These are phyloP conservation scores for Scleropages formosus DNA, from an alignment of 2,797 vertebrate genomes.

Conservation along the genomic window DNA sequence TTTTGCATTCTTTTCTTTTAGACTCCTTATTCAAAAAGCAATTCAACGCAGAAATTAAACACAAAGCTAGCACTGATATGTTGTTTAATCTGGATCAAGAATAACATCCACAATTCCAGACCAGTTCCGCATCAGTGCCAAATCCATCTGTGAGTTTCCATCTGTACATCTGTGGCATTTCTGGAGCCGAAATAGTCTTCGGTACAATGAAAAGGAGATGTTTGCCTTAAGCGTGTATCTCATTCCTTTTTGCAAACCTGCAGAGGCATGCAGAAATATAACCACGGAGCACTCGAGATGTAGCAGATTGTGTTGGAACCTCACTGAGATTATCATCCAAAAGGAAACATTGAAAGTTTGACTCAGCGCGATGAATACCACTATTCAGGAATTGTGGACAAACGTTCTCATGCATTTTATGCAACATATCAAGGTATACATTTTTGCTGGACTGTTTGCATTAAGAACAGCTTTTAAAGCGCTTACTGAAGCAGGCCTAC, in stretches of 20 bases:
- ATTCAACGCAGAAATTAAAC: conserved; percentile 12
- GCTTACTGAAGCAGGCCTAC: conserved; percentile 57
- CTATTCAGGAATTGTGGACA: conserved; percentile 22
- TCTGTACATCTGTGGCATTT: no score
- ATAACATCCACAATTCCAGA: conserved; percentile 1
- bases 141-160: not conserved
- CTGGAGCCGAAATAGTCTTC: no score
- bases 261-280: not conserved
- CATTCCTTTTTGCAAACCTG: conserved; percentile 8
- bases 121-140: conserved; percentile 15
- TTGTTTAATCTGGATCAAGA: conserved; percentile 19
- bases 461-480: conserved; percentile 40
- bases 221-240: not conserved
- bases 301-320: not conserved
- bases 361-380: not conserved
- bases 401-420: conserved; percentile 26
- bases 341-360: not conserved
- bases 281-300: conserved; percentile 8
- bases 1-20: not conserved
- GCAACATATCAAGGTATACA: conserved; percentile 3
- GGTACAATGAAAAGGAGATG: not conserved
- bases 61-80: conserved; percentile 6
- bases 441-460: conserved; percentile 14
- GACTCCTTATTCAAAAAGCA: conserved; percentile 15
- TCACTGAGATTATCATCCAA: not conserved